These are phyloP conservation scores for Excalfactoria chinensis DNA, from an alignment of 2,113 vertebrate genomes.

Conservation along the genomic window DNA sequence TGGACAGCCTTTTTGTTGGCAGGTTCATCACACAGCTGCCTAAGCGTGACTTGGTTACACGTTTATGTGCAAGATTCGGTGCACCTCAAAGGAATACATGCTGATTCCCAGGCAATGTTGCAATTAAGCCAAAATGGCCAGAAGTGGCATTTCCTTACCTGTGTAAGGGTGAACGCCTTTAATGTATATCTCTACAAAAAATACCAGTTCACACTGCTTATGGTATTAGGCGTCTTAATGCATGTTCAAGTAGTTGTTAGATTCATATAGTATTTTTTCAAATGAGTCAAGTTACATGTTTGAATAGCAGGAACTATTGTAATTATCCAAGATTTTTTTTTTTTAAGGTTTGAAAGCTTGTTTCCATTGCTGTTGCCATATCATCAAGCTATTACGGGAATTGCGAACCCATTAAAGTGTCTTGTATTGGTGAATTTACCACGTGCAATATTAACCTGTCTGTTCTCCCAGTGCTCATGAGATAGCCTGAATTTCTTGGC, in stretches of 20 bases:
- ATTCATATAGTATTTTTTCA: conserved; percentile 18
- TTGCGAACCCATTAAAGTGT: neutral
- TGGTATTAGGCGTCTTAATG: neutral
- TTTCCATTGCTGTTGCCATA: neutral
- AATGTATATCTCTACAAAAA: conserved; percentile 41
- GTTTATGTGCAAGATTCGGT: neutral
- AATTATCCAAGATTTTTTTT: neutral
- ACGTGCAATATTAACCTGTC: neutral
- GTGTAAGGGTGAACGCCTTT: conserved; percentile 58
- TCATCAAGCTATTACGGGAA: neutral
- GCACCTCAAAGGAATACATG: neutral
- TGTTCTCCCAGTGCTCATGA: neutral
- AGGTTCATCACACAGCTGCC: neutral
- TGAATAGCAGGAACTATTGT: neutral
- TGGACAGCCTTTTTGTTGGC: neutral
- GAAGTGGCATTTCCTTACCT: conserved; percentile 58
- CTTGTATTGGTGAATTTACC: neutral
- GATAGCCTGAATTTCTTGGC: neutral
- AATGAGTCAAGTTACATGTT: neutral
- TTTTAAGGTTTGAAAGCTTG: neutral
- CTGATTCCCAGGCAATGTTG: neutral
- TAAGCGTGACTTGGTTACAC: neutral
- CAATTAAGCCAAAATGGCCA: conserved; percentile 58
- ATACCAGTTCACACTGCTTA: conserved; percentile 31
- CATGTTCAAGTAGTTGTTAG: neutral